Conservation (phyloP, 2,113 vertebrate genomes). For the Plestiodon gilberti region DNA sequence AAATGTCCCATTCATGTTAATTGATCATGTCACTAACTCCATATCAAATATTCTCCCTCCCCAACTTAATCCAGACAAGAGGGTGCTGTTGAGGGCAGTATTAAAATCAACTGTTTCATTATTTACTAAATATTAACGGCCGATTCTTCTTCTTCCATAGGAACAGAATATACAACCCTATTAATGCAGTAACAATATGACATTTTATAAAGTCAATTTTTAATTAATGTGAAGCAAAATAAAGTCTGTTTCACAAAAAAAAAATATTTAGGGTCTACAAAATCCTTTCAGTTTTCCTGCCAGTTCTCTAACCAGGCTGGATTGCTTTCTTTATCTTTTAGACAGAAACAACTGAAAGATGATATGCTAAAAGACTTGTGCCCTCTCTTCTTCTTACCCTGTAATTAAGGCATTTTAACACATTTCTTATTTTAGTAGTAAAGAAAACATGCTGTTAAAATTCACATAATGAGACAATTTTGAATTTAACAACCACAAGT, state of each 20-base stretch:
- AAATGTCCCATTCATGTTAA: background rate
- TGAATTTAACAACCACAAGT: constrained; percentile 73
- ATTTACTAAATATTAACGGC: constrained; percentile 18
- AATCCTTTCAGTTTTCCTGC: constrained; percentile 77
- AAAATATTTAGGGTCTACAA: constrained; percentile 72
- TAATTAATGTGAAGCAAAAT: constrained; percentile 64
- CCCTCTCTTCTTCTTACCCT: constrained; percentile 72
- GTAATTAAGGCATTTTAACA: constrained; percentile 79
- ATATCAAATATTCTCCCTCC: background rate
- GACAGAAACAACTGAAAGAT: constrained; percentile 80
- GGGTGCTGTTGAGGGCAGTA: background rate
- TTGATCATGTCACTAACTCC: background rate
- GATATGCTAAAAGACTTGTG: constrained; percentile 73
- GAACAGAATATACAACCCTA: constrained; percentile 54
- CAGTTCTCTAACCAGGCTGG: constrained; percentile 77
- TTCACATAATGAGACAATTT: constrained; percentile 77
- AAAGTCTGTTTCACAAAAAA: constrained; percentile 68
- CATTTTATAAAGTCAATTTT: constrained; percentile 77
- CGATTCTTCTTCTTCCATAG: no score
- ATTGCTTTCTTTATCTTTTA: constrained; percentile 78
- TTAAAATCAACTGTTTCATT: constrained; percentile 50
- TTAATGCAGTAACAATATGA: constrained; percentile 58
- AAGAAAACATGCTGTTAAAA: constrained; percentile 74
- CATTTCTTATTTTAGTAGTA: constrained; percentile 68
- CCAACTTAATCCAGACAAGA: background rate